Percentiles rank a stretch among this genome's conserved stretches.
Evolutionary conservation across 2,888 invertebrate species (phyloP).

Genomic region (Drosophila hamatofila): DNA sequence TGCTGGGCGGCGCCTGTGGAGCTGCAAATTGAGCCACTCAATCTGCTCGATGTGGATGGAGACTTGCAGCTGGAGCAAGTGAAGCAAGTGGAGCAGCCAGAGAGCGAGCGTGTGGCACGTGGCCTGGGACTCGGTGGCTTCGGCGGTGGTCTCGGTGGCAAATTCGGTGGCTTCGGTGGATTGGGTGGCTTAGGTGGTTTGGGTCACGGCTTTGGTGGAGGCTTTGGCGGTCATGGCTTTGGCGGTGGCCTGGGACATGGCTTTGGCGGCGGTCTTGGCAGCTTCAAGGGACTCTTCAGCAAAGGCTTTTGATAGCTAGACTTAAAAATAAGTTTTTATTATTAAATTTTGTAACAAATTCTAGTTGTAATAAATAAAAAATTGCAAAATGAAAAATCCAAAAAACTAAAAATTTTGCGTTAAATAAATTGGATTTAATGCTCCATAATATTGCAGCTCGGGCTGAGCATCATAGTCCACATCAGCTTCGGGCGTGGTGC

Average conservation of each 20-base stretch:
- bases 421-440: constrained; percentile 70
- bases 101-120: constrained; percentile 61
- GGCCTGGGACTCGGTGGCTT: constrained; percentile 70
- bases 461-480: constrained; percentile 11
- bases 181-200: constrained; percentile 64
- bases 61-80: constrained; percentile 47
- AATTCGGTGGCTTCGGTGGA: constrained; percentile 43
- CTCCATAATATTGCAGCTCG: constrained; percentile 64
- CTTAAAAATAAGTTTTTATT: constrained; percentile 15
- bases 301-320: constrained; percentile 56
- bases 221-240: constrained; percentile 57
- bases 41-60: constrained; percentile 65
- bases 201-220: constrained; percentile 50
- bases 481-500: constrained; percentile 30
- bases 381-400: constrained; percentile 7
- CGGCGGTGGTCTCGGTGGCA: constrained; percentile 61
- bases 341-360: constrained; percentile 18
- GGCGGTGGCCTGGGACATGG: constrained; percentile 69
- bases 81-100: constrained; percentile 16
- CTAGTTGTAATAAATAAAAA: constrained; percentile 44
- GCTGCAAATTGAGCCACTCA: constrained; percentile 48
- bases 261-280: constrained; percentile 71
- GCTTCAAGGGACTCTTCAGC: constrained; percentile 76
- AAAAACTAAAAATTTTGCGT: constrained; percentile 37
- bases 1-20: constrained; percentile 55